Evolutionary conservation across 92 coral and sea anemone species (phyloP), one percentile per base, ranked within the genome.

Genomic region (Porites divaricata): DNA sequence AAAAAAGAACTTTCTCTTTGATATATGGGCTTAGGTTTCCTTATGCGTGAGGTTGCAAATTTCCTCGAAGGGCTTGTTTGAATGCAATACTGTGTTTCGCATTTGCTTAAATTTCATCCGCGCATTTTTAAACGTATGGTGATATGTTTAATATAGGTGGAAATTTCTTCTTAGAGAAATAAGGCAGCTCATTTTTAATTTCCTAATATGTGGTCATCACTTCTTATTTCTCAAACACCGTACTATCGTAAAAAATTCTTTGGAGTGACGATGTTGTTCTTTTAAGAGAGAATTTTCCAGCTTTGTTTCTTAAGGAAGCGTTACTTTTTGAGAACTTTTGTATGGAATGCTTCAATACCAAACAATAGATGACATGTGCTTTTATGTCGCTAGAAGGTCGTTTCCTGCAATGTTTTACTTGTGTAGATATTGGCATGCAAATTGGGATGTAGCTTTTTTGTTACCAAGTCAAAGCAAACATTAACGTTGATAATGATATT

Each of bases 331-430:
- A 20, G 35, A 20, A 20, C 14, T 24, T 35, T 52, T 22, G 50
- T 23, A 4, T 24, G 48, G 26, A 79, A 11, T 16, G 26, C 15
- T 50, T 20, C 59, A 26, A 13, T 74, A 53, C 23, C 57, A 35
- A 12, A 71, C 79, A 82, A 61, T 72, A 23, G 86, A 63, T 10
- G 16, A 49, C 88, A 54, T 70, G 84, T 84, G 83, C 67, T 67
- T 76, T 84, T 48, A 41, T 62, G 74, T 15, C 21, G 75, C 83
- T 59, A 84, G 10, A 75, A 76, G 77, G 63, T 72, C 17, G 78
- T 67, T 49, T 25, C 69, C 28, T 85, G 63, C 61, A 66, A 10
- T 1, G 63, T 50, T 68, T 68, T 58, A 58, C 81, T 84, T 76
- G 81, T 63, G 12, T 12, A 59, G 51, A 57, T 77, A 79, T 67